Base-by-base conservation (phyloP, 1,140 invertebrate species). In the Drosophila gunungcola region DNA sequence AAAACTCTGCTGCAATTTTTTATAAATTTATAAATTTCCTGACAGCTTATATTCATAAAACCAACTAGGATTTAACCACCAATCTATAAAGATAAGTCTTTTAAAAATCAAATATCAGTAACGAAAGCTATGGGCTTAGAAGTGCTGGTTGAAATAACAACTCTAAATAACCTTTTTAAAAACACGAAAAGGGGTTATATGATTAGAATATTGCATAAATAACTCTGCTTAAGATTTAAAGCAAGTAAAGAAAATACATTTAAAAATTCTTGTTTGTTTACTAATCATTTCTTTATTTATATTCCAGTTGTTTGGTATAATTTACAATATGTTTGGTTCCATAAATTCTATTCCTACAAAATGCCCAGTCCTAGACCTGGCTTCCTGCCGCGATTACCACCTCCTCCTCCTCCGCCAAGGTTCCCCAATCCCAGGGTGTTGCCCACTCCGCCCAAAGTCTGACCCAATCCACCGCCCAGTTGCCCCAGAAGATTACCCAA, bases 401-500 rank as follows among this genome's bases (percentile, higher is more conserved):
- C 57, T 6, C 43, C 43, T 9, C 48, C 62, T 21, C 73, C 75
- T 32, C 54, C 21, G 3, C 64, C 48, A 1, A 51, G 41, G 25
- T 58, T 60, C 0, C 63, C 74, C 43, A 78, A 29, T 3, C 73
- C 68, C 38, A 86, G 43, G 0, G 67, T 61, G 48, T 69, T 43
- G 5, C 82, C 72, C 36, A 73, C 78, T 16, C 65, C 80, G 2
- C 65, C 80, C 48, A 79, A 32, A 12, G 46, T 74, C 25, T 65
- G 34, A 3, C 77, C 60, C 42, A 63, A 48, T 16, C 63, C 78
- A 10, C 77, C 89, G 34, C 74, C 85, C 52, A 79, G 49, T 16
- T 81, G 64, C 4, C 90, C 64, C 34, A 91, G 32, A 2, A 91
- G 6, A 27, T 48, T 75, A 27, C 84, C 76, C 36, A 92, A 54